Conservation (phyloP, 2,113 vertebrate genomes). For the Rhadina sibilatrix region DNA sequence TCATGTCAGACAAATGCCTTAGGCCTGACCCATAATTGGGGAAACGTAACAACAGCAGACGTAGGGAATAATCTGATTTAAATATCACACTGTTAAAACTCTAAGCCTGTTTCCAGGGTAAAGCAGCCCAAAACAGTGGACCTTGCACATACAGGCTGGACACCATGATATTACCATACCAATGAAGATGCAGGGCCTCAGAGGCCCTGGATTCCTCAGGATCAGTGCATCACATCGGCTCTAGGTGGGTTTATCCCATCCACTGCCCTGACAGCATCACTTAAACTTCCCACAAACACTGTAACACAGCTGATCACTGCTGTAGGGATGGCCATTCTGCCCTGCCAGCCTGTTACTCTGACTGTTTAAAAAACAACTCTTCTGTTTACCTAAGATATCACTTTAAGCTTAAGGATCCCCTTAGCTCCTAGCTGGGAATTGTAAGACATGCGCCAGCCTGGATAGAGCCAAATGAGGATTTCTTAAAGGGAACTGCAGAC, state of each 20-base stretch:
- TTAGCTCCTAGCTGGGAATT: not conserved
- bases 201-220: not conserved
- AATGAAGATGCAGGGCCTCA: not conserved
- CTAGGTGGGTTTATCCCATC: not conserved
- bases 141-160: not conserved
- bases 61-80: not conserved
- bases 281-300: not conserved
- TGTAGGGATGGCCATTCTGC: rapidly evolving
- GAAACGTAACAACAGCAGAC: not conserved
- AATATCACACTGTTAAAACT: not conserved
- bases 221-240: not conserved
- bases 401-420: not conserved
- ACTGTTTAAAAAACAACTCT: not conserved
- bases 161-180: not conserved
- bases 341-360: not conserved
- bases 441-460: not conserved
- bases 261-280: not conserved
- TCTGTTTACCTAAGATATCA: not conserved
- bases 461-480: not conserved
- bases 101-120: not conserved
- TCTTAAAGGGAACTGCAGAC: not conserved
- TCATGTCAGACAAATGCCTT: not conserved
- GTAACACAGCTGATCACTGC: not conserved
- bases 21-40: not conserved
- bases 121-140: not conserved